phyloP scores from a whole-genome alignment of 2,113 vertebrate genomes.

The Callorhinus ursinus region DNA sequence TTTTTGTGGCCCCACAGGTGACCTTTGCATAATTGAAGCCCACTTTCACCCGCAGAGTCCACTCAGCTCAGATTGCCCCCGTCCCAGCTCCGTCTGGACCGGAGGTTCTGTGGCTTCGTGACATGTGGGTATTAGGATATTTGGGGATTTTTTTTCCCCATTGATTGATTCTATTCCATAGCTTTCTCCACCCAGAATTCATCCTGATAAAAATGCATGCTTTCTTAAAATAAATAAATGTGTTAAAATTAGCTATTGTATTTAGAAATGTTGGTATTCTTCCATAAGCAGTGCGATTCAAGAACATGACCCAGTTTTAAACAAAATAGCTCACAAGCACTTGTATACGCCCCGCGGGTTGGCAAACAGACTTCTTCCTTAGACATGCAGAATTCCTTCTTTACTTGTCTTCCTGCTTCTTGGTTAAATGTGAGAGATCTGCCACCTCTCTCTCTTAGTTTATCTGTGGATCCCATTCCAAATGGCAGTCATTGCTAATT shows the following conservation, averaged over 20 bases:
- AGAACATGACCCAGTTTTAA: too few relatives aligned
- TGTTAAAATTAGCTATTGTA: neutral
- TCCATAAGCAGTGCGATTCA: neutral
- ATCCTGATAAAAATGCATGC: neutral
- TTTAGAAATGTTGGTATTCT: neutral
- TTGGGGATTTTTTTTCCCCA: neutral
- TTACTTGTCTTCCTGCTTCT: neutral
- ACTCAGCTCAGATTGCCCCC: neutral
- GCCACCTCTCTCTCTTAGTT: neutral
- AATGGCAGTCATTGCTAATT: rapidly evolving
- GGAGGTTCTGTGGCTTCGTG: neutral
- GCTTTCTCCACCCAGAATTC: neutral
- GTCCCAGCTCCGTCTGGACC: neutral
- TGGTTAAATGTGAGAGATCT: too few relatives aligned
- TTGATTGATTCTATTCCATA: neutral
- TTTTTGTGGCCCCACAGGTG: slow-evolving; percentile 56
- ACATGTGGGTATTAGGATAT: slow-evolving; percentile 43
- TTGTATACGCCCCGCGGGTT: neutral
- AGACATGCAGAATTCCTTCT: rapidly evolving
- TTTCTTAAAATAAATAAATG: neutral
- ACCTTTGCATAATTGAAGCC: slow-evolving; percentile 69
- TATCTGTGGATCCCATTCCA: neutral
- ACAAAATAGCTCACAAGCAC: neutral
- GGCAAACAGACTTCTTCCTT: neutral
- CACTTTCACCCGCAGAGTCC: neutral